phyloP scores from a whole-genome alignment of 2,888 invertebrate species.

The Tetragnatha montana region DNA sequence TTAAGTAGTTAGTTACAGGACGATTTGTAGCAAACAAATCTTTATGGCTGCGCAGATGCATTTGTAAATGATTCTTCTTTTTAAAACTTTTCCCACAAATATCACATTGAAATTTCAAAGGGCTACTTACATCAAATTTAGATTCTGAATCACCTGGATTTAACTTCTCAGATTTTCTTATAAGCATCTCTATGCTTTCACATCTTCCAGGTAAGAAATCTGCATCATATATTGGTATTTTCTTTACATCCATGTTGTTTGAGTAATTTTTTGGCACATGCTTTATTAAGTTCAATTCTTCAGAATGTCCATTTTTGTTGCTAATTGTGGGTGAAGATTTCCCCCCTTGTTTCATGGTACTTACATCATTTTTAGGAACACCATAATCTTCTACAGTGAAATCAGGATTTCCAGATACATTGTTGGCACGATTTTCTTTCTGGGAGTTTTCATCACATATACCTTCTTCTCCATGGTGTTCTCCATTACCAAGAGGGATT shows the following conservation, averaged over 20 bases:
- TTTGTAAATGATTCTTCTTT: constrained; percentile 8
- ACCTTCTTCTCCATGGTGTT: not conserved
- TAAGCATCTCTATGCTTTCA: too few species aligned
- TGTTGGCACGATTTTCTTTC: not conserved
- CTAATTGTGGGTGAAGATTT: too few species aligned
- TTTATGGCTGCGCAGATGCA: constrained; percentile 10
- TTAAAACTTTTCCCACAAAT: not conserved
- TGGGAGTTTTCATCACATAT: not conserved
- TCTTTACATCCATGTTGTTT: too few species aligned
- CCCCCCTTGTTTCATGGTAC: not conserved
- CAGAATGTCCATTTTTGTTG: too few species aligned
- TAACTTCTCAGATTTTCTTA: not conserved
- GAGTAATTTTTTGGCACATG: too few species aligned
- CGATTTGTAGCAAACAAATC: too few species aligned
- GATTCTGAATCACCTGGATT: not conserved
- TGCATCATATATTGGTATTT: too few species aligned
- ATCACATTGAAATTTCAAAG: constrained; percentile 18
- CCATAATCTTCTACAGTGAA: not conserved
- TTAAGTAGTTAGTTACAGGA: too few species aligned
- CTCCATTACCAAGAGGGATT: too few species aligned
- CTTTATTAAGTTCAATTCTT: too few species aligned
- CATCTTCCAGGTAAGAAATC: too few species aligned
- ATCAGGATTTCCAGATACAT: not conserved
- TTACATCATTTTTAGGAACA: not conserved
- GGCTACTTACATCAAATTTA: not conserved